Conservation (phyloP, 2,797 vertebrate genomes). For the Thripadectes ignobilis region DNA sequence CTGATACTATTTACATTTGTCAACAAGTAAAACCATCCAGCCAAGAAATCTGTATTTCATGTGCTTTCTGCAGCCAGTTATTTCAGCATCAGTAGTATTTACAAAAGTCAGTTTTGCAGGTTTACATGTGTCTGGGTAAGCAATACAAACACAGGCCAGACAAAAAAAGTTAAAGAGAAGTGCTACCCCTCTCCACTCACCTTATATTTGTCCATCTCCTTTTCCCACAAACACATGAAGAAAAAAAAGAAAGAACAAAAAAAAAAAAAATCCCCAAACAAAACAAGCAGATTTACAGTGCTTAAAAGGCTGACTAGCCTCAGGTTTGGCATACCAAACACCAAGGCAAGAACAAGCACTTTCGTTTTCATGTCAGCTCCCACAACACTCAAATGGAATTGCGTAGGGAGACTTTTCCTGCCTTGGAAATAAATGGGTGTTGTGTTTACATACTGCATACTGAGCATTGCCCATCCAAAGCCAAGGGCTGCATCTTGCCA, state of each 20-base stretch:
- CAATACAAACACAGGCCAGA: not conserved
- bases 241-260: not conserved
- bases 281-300: not conserved
- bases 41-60: not conserved
- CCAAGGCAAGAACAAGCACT: constrained; percentile 11
- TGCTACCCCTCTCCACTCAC: not conserved
- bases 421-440: constrained; percentile 55
- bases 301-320: constrained; percentile 22
- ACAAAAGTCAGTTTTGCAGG: not conserved
- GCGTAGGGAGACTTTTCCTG: constrained; percentile 32
- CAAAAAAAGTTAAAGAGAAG: not conserved
- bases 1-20: not conserved
- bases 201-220: not conserved
- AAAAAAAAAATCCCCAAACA: not conserved
- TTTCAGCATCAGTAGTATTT: not conserved
- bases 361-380: constrained; percentile 51
- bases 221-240: not conserved
- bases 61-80: not conserved
- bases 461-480: constrained; percentile 38
- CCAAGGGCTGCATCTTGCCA: constrained; percentile 50
- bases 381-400: constrained; percentile 42
- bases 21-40: not conserved
- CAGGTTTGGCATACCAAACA: constrained; percentile 22
- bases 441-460: constrained; percentile 56
- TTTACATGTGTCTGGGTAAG: not conserved